Evolutionary conservation across 2,888 invertebrate species (phyloP).

Genomic region (Odontocerum albicorne): DNA sequence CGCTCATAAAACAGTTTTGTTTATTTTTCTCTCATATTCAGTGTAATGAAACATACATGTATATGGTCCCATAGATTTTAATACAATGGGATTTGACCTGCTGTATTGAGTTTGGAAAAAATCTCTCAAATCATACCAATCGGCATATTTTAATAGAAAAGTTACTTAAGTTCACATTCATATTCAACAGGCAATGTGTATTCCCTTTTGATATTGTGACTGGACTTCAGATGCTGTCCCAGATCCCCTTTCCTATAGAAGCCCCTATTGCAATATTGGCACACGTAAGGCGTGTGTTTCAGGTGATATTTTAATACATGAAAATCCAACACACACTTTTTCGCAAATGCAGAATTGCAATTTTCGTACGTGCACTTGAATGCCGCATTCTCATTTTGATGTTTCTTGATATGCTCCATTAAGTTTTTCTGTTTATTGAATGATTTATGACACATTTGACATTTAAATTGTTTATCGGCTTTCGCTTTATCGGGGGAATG

Average conservation of each 20-base stretch:
- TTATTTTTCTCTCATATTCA: too few species aligned
- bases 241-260: constrained; percentile 14
- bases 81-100: too few species aligned
- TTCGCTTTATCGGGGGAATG: constrained; percentile 11
- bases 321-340: constrained; percentile 16
- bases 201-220: too few species aligned
- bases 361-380: constrained; percentile 12
- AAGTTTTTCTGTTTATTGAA: constrained; percentile 18
- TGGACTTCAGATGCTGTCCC: constrained; percentile 1
- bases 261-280: constrained; percentile 16
- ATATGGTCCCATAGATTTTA: too few species aligned
- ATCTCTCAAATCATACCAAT: too few species aligned
- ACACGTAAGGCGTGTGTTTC: constrained; percentile 13
- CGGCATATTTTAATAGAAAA: too few species aligned
- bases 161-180: too few species aligned
- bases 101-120: too few species aligned
- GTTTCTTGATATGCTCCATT: constrained; percentile 16
- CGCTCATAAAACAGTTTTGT: too few species aligned
- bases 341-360: constrained; percentile 18
- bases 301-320: constrained; percentile 13
- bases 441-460: constrained; percentile 18
- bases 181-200: too few species aligned
- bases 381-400: constrained; percentile 10
- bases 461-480: constrained; percentile 15
- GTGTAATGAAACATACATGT: too few species aligned